phyloP scores from a whole-genome alignment of 2,888 invertebrate genomes.

The Coleophora deauratella region DNA sequence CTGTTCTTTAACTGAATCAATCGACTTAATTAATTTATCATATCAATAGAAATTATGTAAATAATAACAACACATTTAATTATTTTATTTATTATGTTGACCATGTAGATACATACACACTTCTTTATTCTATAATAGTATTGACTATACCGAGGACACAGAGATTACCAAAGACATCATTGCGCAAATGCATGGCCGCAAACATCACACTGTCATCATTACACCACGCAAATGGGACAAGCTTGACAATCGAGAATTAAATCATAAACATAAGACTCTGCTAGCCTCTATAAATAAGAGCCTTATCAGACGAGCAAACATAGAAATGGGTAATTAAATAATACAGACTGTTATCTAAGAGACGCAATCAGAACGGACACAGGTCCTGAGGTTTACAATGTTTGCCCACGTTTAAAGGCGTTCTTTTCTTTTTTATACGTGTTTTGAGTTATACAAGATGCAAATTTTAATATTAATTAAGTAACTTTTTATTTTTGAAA shows the following conservation, averaged over 20 bases:
- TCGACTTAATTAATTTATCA: too few species aligned
- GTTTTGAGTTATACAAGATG: neutral
- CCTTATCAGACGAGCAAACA: slow-evolving; percentile 55
- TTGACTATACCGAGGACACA: too few species aligned
- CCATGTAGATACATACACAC: too few species aligned
- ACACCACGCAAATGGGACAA: slow-evolving; percentile 45
- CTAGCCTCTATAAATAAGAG: slow-evolving; percentile 61
- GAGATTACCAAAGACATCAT: slow-evolving; percentile 22
- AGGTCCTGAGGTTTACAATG: slow-evolving; percentile 32
- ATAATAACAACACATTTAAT: too few species aligned
- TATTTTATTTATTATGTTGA: too few species aligned
- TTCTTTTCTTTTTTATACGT: too few species aligned
- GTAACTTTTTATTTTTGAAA: too few species aligned
- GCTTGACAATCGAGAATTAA: slow-evolving; percentile 54
- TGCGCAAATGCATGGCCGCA: slow-evolving; percentile 48
- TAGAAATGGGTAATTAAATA: slow-evolving; percentile 56
- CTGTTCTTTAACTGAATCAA: too few species aligned
- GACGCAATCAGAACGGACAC: slow-evolving; percentile 60
- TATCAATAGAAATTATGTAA: too few species aligned
- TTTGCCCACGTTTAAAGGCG: slow-evolving; percentile 9
- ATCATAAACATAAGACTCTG: slow-evolving; percentile 56
- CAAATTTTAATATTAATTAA: too few species aligned
- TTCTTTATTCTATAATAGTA: too few species aligned
- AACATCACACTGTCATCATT: slow-evolving; percentile 27
- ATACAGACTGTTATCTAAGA: slow-evolving; percentile 50